Conservation (phyloP, 2,888 invertebrate species). For the Ornithoptera priamus region DNA sequence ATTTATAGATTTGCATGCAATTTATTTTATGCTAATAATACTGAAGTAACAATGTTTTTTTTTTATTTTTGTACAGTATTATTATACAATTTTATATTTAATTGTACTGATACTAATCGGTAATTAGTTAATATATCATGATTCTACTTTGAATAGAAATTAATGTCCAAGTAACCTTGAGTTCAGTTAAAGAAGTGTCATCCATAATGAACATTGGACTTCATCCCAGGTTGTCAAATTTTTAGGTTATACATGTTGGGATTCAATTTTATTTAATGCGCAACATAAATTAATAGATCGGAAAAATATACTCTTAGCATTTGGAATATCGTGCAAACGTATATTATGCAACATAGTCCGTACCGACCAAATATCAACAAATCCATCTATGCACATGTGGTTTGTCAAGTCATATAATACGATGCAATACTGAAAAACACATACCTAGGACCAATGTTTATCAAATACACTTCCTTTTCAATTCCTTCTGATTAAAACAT, state of each 20-base stretch:
- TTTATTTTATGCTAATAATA: conserved; percentile 6
- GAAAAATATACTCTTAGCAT: conserved; percentile 42
- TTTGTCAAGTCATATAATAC: conserved; percentile 68
- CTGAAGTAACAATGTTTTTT: neutral
- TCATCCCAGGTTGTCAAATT: conserved; percentile 62
- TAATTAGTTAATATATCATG: neutral
- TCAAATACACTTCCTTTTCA: conserved; percentile 58
- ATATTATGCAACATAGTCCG: conserved; percentile 58
- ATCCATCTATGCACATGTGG: conserved; percentile 73
- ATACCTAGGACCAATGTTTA: conserved; percentile 67
- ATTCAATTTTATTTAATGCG: conserved; percentile 39
- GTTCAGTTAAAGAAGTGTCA: conserved; percentile 55
- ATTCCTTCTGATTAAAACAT: conserved; percentile 60
- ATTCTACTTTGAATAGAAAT: conserved; percentile 5
- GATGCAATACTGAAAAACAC: conserved; percentile 72
- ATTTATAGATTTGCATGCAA: conserved; percentile 8
- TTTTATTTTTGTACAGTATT: neutral
- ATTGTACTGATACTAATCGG: neutral
- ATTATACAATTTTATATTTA: neutral
- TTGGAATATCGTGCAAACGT: conserved; percentile 54
- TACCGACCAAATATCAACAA: conserved; percentile 69
- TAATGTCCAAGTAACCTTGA: conserved; percentile 52
- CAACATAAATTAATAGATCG: conserved; percentile 42
- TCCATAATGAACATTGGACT: conserved; percentile 70
- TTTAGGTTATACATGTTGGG: conserved; percentile 64